Evolutionary conservation across 2,888 invertebrate species (phyloP).

Genomic region (Amiota mariae): DNA sequence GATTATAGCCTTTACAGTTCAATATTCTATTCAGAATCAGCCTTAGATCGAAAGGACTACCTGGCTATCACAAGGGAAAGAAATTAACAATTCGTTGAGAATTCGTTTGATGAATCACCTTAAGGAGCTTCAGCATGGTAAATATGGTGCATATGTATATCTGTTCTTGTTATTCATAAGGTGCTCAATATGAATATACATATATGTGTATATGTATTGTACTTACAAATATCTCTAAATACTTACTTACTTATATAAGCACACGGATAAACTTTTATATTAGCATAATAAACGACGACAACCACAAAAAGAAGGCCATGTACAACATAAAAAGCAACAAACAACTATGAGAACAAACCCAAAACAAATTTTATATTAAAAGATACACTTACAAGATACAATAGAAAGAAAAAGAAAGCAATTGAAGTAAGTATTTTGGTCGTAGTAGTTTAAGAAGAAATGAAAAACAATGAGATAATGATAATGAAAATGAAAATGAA

Average conservation of each 20-base stretch:
- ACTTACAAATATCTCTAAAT: neutral
- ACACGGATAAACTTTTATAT: neutral
- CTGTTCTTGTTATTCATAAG: no score
- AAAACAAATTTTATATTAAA: neutral
- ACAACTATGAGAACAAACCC: neutral
- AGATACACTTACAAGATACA: neutral
- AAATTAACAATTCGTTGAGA: no score
- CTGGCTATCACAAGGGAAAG: no score
- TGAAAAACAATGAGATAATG: neutral
- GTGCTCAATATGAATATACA: neutral
- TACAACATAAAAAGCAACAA: neutral
- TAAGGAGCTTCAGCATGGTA: no score
- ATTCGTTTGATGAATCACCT: no score
- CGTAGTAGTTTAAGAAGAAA: no score
- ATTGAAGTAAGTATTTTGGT: no score
- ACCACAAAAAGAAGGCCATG: neutral
- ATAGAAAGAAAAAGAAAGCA: neutral
- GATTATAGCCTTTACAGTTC: no score
- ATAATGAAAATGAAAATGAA: no score
- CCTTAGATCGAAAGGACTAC: no score
- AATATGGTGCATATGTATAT: no score
- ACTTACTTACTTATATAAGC: neutral
- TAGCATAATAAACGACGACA: slow-evolving; percentile 4
- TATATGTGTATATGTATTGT: neutral
- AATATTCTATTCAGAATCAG: no score